A percentile compares a stretch with the other conserved stretches of the same genome.
Evolutionary conservation across 2,113 vertebrate species (phyloP).

Genomic region (Rhinoptilus africanus): DNA sequence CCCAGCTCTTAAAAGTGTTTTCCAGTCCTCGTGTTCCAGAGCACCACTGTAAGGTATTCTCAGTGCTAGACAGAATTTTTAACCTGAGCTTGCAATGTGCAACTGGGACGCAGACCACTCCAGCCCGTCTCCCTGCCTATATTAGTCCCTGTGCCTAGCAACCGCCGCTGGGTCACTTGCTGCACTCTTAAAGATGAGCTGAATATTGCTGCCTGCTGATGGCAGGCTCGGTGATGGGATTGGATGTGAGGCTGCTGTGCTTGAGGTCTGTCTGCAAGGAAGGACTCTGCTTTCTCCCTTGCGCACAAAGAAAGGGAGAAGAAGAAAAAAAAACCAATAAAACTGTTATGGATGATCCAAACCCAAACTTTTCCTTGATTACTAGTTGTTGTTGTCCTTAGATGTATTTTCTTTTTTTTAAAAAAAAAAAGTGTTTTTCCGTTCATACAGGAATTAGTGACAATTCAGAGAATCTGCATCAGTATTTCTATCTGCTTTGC

Average conservation of each 20-base stretch:
- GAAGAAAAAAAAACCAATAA: fast-evolving
- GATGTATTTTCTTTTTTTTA: neutral
- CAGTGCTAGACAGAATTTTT: neutral
- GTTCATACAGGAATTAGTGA: neutral
- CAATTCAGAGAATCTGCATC: neutral
- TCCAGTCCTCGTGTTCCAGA: neutral
- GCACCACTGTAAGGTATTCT: neutral
- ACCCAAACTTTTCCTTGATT: neutral
- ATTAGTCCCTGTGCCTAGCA: constrained; percentile 40
- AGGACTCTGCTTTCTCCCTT: neutral
- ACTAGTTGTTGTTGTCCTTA: neutral
- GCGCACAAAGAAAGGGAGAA: neutral
- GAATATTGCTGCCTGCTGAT: constrained; percentile 16
- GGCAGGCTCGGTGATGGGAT: neutral
- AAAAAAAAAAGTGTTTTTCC: neutral
- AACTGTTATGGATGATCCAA: neutral
- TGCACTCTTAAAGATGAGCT: neutral
- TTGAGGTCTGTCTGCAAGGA: neutral
- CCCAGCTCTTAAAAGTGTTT: neutral
- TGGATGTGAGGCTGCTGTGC: neutral
- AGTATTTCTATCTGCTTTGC: neutral
- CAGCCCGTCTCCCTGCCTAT: neutral
- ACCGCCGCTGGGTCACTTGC: constrained; percentile 27
- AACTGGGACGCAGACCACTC: neutral
- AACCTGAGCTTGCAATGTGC: neutral